phyloP scores from a whole-genome alignment of 1,140 invertebrate species.

The Sarcophaga bullata region DNA sequence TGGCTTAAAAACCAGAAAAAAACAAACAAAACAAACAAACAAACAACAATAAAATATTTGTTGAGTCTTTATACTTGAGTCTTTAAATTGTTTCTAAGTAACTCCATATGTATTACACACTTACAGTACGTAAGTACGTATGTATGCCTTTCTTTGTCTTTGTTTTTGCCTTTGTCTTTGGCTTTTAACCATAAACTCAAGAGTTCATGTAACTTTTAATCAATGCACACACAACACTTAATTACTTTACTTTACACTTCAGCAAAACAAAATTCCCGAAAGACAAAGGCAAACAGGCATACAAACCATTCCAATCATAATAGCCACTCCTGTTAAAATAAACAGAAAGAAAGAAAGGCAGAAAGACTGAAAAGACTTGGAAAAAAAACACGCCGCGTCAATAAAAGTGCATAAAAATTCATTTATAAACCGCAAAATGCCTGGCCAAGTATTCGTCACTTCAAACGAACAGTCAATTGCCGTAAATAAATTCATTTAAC shows the following conservation, averaged over 20 bases:
- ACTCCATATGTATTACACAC: not conserved
- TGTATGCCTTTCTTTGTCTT: conserved; percentile 31
- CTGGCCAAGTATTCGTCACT: not conserved
- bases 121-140: no score
- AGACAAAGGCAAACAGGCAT: conserved; percentile 15
- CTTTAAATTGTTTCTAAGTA: no score
- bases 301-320: conserved; percentile 21
- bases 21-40: no score
- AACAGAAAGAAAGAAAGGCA: not conserved
- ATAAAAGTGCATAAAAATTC: not conserved
- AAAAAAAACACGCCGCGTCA: not conserved
- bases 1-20: no score
- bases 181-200: not conserved
- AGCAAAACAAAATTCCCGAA: not conserved
- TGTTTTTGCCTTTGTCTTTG: no score
- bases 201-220: conserved; percentile 32
- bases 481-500: not conserved
- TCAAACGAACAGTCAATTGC: not conserved
- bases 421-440: not conserved
- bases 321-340: conserved; percentile 32
- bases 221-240: conserved; percentile 10
- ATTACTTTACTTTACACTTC: not conserved
- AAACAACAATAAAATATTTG: no score
- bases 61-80: no score
- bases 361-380: no score